Evolutionary conservation across 2,113 vertebrate species (phyloP).

Genomic region (Cyanoderma ruficeps): DNA sequence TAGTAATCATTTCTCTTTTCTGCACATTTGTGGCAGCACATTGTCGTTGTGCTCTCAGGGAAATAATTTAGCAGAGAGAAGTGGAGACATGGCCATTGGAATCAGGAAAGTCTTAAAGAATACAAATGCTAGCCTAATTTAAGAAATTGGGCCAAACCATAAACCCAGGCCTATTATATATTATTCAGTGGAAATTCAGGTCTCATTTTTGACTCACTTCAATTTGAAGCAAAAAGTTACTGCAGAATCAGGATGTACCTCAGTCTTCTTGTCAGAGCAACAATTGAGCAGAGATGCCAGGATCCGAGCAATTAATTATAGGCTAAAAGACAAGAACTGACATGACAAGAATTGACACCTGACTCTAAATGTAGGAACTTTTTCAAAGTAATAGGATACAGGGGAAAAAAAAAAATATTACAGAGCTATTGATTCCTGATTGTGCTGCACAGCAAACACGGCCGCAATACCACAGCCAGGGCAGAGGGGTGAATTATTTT

Average conservation of each 20-base stretch:
- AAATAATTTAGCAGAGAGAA: background rate
- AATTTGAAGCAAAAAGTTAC: background rate
- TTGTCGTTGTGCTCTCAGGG: background rate
- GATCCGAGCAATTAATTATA: background rate
- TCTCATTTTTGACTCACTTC: background rate
- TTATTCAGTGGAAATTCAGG: background rate
- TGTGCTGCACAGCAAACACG: background rate
- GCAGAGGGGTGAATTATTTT: background rate
- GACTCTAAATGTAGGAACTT: background rate
- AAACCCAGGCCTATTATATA: background rate
- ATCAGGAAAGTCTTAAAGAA: background rate
- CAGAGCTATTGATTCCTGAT: background rate
- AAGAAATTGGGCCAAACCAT: background rate
- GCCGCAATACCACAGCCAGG: background rate
- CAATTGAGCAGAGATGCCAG: background rate
- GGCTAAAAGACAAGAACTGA: background rate
- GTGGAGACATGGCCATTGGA: accelerated
- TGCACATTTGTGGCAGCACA: background rate
- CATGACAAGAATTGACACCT: background rate
- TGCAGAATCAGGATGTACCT: background rate
- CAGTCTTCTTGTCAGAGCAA: background rate
- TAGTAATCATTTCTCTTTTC: background rate
- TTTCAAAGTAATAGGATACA: background rate
- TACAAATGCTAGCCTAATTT: background rate
- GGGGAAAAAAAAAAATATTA: background rate